These are phyloP conservation scores for Pantelozetes paolii DNA, from an alignment of 2,888 invertebrate species.

Conservation along the genomic window DNA sequence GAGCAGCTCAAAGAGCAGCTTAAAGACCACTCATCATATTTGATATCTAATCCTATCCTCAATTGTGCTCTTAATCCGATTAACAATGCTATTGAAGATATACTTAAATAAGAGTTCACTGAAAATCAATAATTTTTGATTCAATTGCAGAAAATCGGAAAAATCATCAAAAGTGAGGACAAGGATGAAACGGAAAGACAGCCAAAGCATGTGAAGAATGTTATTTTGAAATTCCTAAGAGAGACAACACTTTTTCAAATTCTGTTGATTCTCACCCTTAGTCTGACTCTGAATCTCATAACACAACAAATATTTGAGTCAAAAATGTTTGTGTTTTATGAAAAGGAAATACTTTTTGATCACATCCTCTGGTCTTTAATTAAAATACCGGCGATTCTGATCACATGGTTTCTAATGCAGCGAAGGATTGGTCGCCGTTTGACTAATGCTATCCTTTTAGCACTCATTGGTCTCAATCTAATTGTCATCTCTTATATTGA, in stretches of 20 bases:
- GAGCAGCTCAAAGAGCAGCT: no score
- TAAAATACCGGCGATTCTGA: constrained; percentile 33
- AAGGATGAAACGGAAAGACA: neutral
- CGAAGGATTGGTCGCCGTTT: constrained; percentile 35
- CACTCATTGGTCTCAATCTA: constrained; percentile 9
- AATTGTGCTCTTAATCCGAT: no score
- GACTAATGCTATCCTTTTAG: constrained; percentile 31
- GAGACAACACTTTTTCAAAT: constrained; percentile 40
- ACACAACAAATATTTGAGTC: constrained; percentile 26
- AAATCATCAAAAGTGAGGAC: neutral
- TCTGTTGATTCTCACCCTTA: constrained; percentile 14
- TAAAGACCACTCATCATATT: no score
- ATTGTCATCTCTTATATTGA: neutral
- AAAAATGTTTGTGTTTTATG: neutral
- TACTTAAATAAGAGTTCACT: no score
- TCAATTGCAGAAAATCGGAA: neutral
- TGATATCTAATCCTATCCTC: no score
- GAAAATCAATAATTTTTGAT: neutral
- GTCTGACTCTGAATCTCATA: constrained; percentile 25
- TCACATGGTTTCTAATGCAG: constrained; percentile 38
- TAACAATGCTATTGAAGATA: no score
- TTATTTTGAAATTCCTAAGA: constrained; percentile 21
- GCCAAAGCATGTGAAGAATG: neutral
- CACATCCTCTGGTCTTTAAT: constrained; percentile 32
- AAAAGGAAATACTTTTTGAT: constrained; percentile 24